phyloP scores from a whole-genome alignment of 2,888 invertebrate species.

The Caenorhabditis drosophilae region DNA sequence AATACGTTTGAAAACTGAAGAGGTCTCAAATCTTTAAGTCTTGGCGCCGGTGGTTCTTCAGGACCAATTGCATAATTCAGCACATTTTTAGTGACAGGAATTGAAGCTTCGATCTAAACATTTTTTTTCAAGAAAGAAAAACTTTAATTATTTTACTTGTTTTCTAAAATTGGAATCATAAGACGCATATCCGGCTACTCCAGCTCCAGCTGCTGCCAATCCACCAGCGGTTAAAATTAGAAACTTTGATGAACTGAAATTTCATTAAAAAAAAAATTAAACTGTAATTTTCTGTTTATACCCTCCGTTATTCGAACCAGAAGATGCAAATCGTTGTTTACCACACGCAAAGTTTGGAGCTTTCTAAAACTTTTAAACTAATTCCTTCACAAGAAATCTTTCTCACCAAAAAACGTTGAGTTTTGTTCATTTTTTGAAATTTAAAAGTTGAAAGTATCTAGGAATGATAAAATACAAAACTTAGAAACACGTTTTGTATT shows the following conservation, averaged over 20 bases:
- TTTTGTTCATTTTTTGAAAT: too few species aligned
- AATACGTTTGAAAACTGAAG: conserved; percentile 10
- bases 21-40: conserved; percentile 21
- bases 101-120: conserved; percentile 14
- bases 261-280: too few species aligned
- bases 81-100: conserved; percentile 20
- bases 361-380: too few species aligned
- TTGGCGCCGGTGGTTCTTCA: conserved; percentile 17
- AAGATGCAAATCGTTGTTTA: conserved; percentile 26
- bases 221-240: conserved; percentile 14
- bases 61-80: conserved; percentile 29
- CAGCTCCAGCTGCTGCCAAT: conserved; percentile 17
- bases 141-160: conserved; percentile 4
- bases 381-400: too few species aligned
- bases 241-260: conserved; percentile 9
- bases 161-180: conserved; percentile 28
- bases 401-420: too few species aligned
- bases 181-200: conserved; percentile 29
- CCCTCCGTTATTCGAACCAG: too few species aligned
- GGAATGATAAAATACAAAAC: too few species aligned
- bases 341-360: too few species aligned
- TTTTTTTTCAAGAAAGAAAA: too few species aligned
- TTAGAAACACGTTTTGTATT: too few species aligned
- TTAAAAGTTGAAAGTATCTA: too few species aligned
- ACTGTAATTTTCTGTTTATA: too few species aligned